phyloP scores from a whole-genome alignment of 2,888 invertebrate genomes.

The Aleiodes alternator region DNA sequence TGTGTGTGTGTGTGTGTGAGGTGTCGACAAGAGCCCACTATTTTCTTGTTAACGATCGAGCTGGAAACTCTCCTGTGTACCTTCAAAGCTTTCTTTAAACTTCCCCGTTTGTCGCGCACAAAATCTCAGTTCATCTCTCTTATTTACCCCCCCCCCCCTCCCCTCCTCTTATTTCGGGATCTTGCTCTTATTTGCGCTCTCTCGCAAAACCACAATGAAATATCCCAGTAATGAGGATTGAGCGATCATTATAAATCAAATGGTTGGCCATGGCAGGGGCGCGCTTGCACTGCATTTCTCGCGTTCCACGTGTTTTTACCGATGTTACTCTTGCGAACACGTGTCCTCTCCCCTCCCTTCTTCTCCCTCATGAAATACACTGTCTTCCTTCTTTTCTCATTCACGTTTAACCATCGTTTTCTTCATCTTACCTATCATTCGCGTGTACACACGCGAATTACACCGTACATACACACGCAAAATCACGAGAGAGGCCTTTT shows the following conservation, averaged over 20 bases:
- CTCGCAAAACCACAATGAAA: conserved; percentile 58
- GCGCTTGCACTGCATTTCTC: conserved; percentile 65
- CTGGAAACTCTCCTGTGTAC: background rate
- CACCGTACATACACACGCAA: conserved; percentile 12
- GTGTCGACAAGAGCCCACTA: conserved; percentile 6
- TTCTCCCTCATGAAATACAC: conserved; percentile 42
- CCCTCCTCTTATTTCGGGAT: background rate
- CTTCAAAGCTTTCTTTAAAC: conserved; percentile 8
- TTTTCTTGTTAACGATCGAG: conserved; percentile 27
- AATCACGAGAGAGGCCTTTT: background rate
- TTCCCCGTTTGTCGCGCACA: conserved; percentile 9
- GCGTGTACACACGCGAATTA: conserved; percentile 40
- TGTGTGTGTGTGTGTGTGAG: background rate
- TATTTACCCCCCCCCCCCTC: background rate
- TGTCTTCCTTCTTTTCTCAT: conserved; percentile 23
- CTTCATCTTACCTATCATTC: conserved; percentile 23
- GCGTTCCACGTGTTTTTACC: conserved; percentile 71
- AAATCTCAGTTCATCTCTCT: background rate
- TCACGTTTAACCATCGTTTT: background rate
- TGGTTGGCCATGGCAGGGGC: conserved; percentile 58
- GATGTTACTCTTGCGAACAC: conserved; percentile 70
- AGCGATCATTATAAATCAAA: conserved; percentile 74
- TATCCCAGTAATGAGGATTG: conserved; percentile 70
- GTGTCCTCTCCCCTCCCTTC: conserved; percentile 59
- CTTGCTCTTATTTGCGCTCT: no score